Conservation (phyloP, 92 coral and sea anemone species). For the Blastomussa wellsi region DNA sequence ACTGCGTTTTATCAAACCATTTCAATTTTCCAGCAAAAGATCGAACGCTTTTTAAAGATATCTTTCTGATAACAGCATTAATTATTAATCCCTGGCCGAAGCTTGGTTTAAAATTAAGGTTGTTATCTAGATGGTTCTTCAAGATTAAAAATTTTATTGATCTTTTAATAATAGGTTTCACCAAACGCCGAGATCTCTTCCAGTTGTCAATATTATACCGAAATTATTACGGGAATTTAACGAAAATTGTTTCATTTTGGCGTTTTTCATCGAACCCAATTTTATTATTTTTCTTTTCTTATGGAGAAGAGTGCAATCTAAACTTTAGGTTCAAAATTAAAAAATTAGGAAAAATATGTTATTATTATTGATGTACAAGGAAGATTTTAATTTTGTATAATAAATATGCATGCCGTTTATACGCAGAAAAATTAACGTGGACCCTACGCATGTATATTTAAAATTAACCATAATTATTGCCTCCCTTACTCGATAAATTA, state of each 20-base stretch:
- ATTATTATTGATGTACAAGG: not conserved
- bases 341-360: not conserved
- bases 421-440: not conserved
- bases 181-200: not conserved
- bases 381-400: not conserved
- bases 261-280: not conserved
- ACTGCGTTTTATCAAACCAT: not conserved
- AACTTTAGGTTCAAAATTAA: not conserved
- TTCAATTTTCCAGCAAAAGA: not conserved
- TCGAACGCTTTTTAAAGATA: not conserved
- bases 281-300: not conserved
- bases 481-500: not conserved
- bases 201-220: too few relatives aligned
- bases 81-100: not conserved
- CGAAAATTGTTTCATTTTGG: not conserved
- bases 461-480: conserved; percentile 5
- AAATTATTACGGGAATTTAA: not conserved
- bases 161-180: not conserved
- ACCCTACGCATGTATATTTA: not conserved
- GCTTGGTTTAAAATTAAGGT: not conserved
- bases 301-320: not conserved
- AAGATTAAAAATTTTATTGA: not conserved
- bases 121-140: not conserved
- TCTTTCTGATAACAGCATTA: not conserved
- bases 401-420: not conserved